These are phyloP conservation scores for Romanogobio albipinnatus DNA, from an alignment of 2,113 vertebrate species.

Conservation along the genomic window DNA sequence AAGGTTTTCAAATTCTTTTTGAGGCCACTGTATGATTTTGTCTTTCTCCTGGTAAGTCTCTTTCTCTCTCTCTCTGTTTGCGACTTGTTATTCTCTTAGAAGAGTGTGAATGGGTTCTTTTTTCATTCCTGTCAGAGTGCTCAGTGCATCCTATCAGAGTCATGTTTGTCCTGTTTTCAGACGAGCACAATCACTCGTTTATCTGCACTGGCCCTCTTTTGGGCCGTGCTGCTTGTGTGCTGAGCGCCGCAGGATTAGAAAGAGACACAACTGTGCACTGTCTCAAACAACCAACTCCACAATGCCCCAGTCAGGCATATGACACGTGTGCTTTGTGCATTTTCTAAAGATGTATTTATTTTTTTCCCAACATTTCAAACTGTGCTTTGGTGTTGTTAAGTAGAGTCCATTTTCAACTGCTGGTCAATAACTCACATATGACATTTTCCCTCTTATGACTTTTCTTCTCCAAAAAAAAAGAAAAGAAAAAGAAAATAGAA, in stretches of 20 bases:
- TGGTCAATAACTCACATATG: neutral
- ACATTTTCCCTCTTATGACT: neutral
- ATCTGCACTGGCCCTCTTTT: conserved; percentile 1
- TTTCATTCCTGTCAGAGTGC: neutral
- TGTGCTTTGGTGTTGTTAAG: neutral
- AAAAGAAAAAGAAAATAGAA: too few species aligned
- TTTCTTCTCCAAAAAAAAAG: neutral
- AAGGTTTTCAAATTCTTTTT: neutral
- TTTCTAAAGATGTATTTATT: neutral
- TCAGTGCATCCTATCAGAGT: conserved; percentile 9
- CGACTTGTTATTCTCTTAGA: neutral
- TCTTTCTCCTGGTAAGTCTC: neutral
- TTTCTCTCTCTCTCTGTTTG: conserved; percentile 17
- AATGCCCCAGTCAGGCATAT: neutral
- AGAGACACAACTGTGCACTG: conserved; percentile 19
- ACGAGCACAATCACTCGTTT: conserved; percentile 22
- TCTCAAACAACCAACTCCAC: conserved; percentile 8
- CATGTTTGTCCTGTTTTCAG: conserved; percentile 38
- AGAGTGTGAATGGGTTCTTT: conserved; percentile 2
- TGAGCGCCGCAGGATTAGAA: neutral
- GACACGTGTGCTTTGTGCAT: neutral
- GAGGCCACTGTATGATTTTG: neutral
- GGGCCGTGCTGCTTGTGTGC: conserved; percentile 1
- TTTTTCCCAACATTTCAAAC: neutral
- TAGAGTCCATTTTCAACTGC: neutral